phyloP scores from a whole-genome alignment of 2,888 invertebrate genomes.

The Xestoiulus laeticollis region DNA sequence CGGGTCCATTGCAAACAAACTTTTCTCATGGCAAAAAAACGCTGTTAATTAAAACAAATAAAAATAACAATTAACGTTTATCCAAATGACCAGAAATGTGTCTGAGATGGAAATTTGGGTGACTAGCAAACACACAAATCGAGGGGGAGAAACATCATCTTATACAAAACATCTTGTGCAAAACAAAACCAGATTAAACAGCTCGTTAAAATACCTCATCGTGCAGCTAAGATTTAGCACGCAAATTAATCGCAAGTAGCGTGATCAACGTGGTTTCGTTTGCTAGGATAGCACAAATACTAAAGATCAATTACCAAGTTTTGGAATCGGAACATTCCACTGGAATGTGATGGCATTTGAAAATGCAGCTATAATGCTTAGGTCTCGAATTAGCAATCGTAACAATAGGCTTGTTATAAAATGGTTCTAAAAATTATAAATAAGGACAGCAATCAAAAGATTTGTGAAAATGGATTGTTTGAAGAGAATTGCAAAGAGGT shows the following conservation, averaged over 20 bases:
- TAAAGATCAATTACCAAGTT: not conserved
- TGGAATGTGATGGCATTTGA: not conserved
- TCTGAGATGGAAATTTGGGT: not conserved
- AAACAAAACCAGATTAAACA: not conserved
- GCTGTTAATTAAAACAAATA: not conserved
- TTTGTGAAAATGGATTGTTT: too few species aligned
- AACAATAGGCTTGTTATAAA: too few species aligned
- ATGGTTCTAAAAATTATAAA: too few species aligned
- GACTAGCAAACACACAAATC: slow-evolving; percentile 2
- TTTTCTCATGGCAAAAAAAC: not conserved
- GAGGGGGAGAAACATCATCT: not conserved
- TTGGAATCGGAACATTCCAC: not conserved
- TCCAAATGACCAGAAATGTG: not conserved
- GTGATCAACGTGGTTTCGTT: not conserved
- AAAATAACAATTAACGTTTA: not conserved
- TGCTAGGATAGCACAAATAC: not conserved
- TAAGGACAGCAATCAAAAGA: too few species aligned
- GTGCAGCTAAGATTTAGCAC: not conserved
- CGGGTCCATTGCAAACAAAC: not conserved
- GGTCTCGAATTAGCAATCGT: not conserved
- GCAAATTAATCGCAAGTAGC: not conserved
- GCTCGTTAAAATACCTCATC: not conserved
- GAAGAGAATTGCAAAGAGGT: too few species aligned
- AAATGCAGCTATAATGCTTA: not conserved
- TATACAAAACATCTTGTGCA: not conserved